A percentile compares a stretch with the other conserved stretches of the same genome.
These are phyloP conservation scores for Melanotaenia nigrans DNA, from an alignment of 2,797 vertebrate genomes.

Conservation along the genomic window DNA sequence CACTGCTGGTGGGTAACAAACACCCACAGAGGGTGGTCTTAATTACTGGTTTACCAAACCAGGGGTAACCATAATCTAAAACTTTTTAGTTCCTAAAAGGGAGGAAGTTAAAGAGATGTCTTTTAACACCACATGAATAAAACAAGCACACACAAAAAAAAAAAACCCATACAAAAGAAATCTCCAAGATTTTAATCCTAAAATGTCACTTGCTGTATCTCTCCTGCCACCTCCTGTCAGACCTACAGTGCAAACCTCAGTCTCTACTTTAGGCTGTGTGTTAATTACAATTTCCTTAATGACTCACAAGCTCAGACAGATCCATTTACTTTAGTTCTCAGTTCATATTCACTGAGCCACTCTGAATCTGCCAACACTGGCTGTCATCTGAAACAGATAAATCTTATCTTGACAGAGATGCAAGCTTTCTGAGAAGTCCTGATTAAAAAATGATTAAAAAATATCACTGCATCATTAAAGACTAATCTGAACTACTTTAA, in stretches of 20 bases:
- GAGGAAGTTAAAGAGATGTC: neutral
- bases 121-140: too few species aligned
- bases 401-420: slow-evolving; percentile 21
- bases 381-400: slow-evolving; percentile 40
- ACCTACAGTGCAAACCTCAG: slow-evolving; percentile 13
- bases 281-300: slow-evolving; percentile 44
- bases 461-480: slow-evolving; percentile 18
- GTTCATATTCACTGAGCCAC: slow-evolving; percentile 44
- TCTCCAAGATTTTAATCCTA: neutral
- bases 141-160: too few species aligned
- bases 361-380: slow-evolving; percentile 21
- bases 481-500: slow-evolving; percentile 4
- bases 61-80: neutral
- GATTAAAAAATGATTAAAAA: slow-evolving; percentile 21
- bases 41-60: neutral
- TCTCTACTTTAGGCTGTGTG: slow-evolving; percentile 20
- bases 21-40: neutral
- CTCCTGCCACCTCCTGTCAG: slow-evolving; percentile 13
- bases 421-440: slow-evolving; percentile 8
- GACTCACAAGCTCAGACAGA: slow-evolving; percentile 34
- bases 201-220: neutral
- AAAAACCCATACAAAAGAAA: too few species aligned
- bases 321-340: slow-evolving; percentile 28
- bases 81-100: neutral
- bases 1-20: slow-evolving; percentile 87